Conservation (phyloP, 2,797 vertebrate species). For the Taeniopygia guttata region DNA sequence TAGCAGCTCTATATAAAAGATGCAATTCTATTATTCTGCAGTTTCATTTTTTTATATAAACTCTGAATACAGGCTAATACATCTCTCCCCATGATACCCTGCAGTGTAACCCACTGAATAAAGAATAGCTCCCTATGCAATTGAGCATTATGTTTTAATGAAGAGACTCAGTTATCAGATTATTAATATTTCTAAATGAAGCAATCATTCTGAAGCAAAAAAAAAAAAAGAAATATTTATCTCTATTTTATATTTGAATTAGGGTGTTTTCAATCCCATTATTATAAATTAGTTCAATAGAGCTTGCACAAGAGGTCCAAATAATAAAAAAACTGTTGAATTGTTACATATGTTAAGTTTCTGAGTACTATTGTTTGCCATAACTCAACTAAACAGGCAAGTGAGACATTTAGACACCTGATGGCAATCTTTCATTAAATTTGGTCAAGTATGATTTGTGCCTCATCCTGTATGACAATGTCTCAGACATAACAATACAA, state of each 20-base stretch:
- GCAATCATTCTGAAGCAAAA: conserved; percentile 16
- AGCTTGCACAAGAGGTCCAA: background rate
- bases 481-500: conserved; percentile 20
- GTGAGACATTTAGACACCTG: conserved; percentile 71
- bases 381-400: conserved; percentile 42
- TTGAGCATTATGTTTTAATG: conserved; percentile 40
- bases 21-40: background rate
- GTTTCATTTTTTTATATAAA: background rate
- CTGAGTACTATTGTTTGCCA: background rate
- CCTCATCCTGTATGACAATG: background rate
- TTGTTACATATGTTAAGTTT: conserved; percentile 8
- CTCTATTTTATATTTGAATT: conserved; percentile 13
- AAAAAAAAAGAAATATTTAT: conserved; percentile 2
- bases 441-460: conserved; percentile 43
- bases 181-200: conserved; percentile 59
- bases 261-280: background rate
- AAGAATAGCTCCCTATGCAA: conserved; percentile 33
- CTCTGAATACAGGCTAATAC: conserved; percentile 36
- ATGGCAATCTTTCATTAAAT: conserved; percentile 79
- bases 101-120: conserved; percentile 10
- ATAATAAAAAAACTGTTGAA: conserved; percentile 3
- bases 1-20: conserved; percentile 6
- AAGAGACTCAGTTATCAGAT: conserved; percentile 48
- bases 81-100: conserved; percentile 8
- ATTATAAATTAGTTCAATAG: conserved; percentile 31